Percentiles rank a stretch among this genome's conserved stretches.
Evolutionary conservation across 2,113 vertebrate species (phyloP).

Genomic region (Pelecanus crispus): DNA sequence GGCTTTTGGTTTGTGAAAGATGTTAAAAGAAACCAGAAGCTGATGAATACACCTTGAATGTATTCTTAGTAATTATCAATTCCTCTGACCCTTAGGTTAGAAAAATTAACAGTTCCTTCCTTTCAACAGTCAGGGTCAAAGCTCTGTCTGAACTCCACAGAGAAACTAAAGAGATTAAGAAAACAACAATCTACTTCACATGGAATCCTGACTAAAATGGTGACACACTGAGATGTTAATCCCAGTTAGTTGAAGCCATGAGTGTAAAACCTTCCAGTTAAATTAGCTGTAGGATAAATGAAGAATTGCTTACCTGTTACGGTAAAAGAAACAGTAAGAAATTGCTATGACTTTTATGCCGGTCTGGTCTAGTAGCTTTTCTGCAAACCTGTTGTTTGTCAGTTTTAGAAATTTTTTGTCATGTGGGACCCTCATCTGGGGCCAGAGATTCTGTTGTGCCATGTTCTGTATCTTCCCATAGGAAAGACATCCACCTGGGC

Average conservation of each 20-base stretch:
- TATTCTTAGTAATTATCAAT: background rate
- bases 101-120: background rate
- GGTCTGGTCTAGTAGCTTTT: background rate
- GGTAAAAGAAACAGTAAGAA: background rate
- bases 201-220: background rate
- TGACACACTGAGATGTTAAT: constrained; percentile 13
- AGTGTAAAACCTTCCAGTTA: background rate
- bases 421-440: accelerated
- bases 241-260: background rate
- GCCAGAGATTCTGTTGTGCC: background rate
- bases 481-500: background rate
- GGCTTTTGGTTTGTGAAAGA: background rate
- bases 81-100: background rate
- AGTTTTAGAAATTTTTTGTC: background rate
- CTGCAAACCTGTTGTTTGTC: background rate
- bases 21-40: background rate
- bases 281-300: background rate
- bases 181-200: background rate
- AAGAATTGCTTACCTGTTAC: background rate
- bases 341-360: background rate
- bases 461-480: background rate
- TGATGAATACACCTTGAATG: background rate
- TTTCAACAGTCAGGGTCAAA: background rate
- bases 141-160: background rate
- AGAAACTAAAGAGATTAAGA: background rate